Base-by-base conservation (phyloP, 2,797 vertebrate species). In the Chelidonichthys spinosus region DNA sequence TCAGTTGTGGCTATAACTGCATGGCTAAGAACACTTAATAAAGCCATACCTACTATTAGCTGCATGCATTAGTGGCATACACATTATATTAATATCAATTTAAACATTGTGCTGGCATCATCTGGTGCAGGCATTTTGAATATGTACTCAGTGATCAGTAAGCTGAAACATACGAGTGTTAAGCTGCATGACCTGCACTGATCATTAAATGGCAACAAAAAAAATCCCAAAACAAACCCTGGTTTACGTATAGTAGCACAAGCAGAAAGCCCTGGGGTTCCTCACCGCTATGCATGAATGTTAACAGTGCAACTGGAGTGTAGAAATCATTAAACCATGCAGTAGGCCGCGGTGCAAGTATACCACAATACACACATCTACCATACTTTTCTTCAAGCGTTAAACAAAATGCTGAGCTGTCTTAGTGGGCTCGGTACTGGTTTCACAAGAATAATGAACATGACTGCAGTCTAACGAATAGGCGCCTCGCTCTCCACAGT, bases 31-130 rank as follows among this genome's bases (percentile, higher is more conserved):
- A 64, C 11, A 4, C 39, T 37, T 64, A 53, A 76, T 70, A 73
- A 71, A 76, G 68, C 58, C 77, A 76, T 75, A 60, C 72, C 68
- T 44, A 62, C 17, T 75, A 71, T 71, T 85, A 66, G 81, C 78
- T 74, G 55, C 88, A 85, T 93, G 88, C 87, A 85, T 83, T 74
- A 79, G 66, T 85, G 79, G 86, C 84, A 85, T 67, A 76, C 18
- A 83, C 43, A 69, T 13, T 11, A 43, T 74, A 49, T 40, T 49
- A 76, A 55, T 11, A 47, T 74, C 1, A 80, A 60, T 69, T 77
- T 68, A 79, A 68, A 87, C 56, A 77, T 46, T 78, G 79, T 63
- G 76, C 61, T 72, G 71, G 44, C 37, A 63, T 55, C 63, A 49
- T 60, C 15, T 46, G 53, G 49, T 63, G 46, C 46, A 76, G 60